These are phyloP conservation scores for Pinctada fucata DNA, from an alignment of 2,888 invertebrate species.

Conservation along the genomic window DNA sequence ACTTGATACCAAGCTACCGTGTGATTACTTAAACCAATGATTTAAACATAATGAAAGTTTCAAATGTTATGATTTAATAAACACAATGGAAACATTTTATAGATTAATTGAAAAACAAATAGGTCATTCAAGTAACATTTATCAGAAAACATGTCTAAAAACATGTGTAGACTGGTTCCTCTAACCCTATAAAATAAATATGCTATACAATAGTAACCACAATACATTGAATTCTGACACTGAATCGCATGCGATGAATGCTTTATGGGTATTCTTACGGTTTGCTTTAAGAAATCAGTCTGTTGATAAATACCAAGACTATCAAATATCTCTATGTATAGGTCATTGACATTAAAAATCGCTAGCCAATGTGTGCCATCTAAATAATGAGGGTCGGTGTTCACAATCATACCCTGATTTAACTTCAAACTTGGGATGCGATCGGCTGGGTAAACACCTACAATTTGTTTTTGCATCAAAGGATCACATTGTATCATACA, in stretches of 20 bases:
- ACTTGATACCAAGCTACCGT: not conserved
- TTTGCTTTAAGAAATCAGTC: not conserved
- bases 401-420: too few species aligned
- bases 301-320: not conserved
- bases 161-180: not conserved
- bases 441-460: too few species aligned
- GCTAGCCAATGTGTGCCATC: too few species aligned
- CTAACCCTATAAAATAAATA: slow-evolving; percentile 7
- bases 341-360: too few species aligned
- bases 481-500: too few species aligned
- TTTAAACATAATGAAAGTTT: not conserved
- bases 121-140: not conserved
- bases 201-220: slow-evolving; percentile 19
- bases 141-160: slow-evolving; percentile 6
- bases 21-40: not conserved
- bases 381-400: too few species aligned
- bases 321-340: too few species aligned
- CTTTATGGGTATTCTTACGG: not conserved
- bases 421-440: too few species aligned
- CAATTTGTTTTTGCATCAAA: too few species aligned
- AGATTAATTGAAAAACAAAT: slow-evolving; percentile 7
- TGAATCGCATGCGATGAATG: not conserved
- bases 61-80: slow-evolving; percentile 12
- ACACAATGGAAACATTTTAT: slow-evolving; percentile 18
- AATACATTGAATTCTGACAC: not conserved